These are phyloP conservation scores for Auanema sp. DNA, from an alignment of 2,888 invertebrate species.

Conservation along the genomic window DNA sequence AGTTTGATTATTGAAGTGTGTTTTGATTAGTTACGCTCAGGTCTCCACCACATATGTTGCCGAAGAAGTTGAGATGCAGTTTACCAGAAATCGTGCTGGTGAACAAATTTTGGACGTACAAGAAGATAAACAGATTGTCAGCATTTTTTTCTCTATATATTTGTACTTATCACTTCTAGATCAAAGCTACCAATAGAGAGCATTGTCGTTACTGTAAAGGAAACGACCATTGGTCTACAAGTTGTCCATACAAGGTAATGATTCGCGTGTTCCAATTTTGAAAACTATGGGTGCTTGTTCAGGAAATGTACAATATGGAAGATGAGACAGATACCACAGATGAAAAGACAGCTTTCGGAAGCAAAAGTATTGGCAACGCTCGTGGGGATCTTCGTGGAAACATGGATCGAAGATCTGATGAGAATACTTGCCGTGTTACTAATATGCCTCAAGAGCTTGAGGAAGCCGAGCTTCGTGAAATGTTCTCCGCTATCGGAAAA, in stretches of 20 bases:
- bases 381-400: too few relatives aligned
- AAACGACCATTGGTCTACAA: conserved; percentile 91
- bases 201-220: conserved; percentile 63
- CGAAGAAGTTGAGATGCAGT: conserved; percentile 90
- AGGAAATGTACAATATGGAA: conserved; percentile 51
- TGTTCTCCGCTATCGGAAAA: conserved; percentile 86
- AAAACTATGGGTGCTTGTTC: conserved; percentile 3
- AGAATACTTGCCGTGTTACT: conserved; percentile 89
- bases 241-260: conserved; percentile 95
- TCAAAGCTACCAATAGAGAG: conserved; percentile 43
- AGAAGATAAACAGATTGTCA: conserved; percentile 55
- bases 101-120: conserved; percentile 66
- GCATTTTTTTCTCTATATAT: not conserved
- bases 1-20: not conserved
- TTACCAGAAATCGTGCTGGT: conserved; percentile 64
- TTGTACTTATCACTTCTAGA: conserved; percentile 14
- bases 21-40: conserved; percentile 11
- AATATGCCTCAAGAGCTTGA: conserved; percentile 91
- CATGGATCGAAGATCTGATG: conserved; percentile 48
- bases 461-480: conserved; percentile 90
- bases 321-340: conserved; percentile 41
- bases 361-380: conserved; percentile 12
- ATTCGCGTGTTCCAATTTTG: not conserved
- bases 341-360: conserved; percentile 29
- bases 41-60: conserved; percentile 88